Conservation (phyloP, 2,888 invertebrate genomes). For the Polydrusus cervinus region DNA sequence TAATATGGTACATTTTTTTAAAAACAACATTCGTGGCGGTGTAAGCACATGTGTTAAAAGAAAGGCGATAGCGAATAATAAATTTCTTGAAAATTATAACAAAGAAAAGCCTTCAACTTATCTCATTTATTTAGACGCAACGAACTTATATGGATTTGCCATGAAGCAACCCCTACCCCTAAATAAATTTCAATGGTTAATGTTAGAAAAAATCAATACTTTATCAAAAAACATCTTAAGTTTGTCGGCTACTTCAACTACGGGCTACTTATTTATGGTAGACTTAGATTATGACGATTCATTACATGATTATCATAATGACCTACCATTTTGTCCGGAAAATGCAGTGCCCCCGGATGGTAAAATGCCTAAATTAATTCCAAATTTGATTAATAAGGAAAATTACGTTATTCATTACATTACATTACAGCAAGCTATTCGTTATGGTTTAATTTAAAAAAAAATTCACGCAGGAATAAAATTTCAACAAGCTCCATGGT, state of each 20-base stretch:
- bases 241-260: background rate
- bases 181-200: too few species aligned
- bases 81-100: background rate
- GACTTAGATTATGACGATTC: background rate
- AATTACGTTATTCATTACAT: background rate
- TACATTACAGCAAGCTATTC: background rate
- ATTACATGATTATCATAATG: background rate
- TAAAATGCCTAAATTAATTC: background rate
- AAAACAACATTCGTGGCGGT: constrained; percentile 8
- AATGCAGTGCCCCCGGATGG: background rate
- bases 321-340: background rate
- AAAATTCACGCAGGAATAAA: background rate
- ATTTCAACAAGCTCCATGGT: background rate
- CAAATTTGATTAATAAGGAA: background rate
- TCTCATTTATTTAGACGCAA: background rate
- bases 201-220: too few species aligned
- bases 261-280: background rate
- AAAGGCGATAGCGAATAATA: constrained; percentile 11
- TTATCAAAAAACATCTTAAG: background rate
- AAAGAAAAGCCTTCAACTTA: too few species aligned
- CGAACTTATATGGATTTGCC: too few species aligned
- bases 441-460: background rate
- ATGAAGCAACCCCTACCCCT: too few species aligned
- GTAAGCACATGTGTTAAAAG: constrained; percentile 4
- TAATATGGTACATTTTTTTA: constrained; percentile 10